Base-by-base conservation (phyloP, 2,797 vertebrate genomes). In the Sebastiscus tertius region DNA sequence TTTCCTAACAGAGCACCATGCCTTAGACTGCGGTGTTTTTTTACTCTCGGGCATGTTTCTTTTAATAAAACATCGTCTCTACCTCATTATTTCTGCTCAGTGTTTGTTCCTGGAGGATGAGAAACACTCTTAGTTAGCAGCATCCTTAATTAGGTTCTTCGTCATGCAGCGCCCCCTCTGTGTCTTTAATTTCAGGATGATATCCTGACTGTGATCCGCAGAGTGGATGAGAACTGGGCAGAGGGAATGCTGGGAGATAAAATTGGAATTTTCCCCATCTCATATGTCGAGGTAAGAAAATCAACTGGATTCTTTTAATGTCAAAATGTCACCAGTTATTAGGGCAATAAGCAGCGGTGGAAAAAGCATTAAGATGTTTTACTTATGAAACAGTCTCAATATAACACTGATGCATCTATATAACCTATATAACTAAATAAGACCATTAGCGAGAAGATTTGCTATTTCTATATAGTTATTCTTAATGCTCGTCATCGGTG, bases 241-340 rank as follows among this genome's bases (percentile, higher is more conserved):
- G 99, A 99, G 96, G 99, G 99, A 91, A 99, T 99, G 99, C 95
- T 99, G 94, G 98, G 97, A 88, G 99, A 99, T 93, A 99, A 98
- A 94, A 99, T 99, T 94, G 99, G 99, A 93, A 99, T 99, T 95
- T 99, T 99, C 83, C 99, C 99, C 33, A 99, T 99, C 90, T 99
- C 99, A 0, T 99, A 99, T 52, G 99, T 99, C 46, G 99, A 99
- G 97, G 99, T 99, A 93, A 97, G 96, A 58, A 39, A 71, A 62
- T 14, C 0, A 62, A 54, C 6, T 4, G 5, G 49, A 31, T 69
- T 65, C 5, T 36, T n/a, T 29, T 39, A 52, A 33, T 18, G 34
- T 64, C 68, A n/a, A 13, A 54, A 66, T 42, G 59, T 78, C 77
- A 42, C 49, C 13, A 62, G 13, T 84, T 8, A 18, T 71, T 39